phyloP scores from a whole-genome alignment of 2,888 invertebrate species.

The Netelia inedita region DNA sequence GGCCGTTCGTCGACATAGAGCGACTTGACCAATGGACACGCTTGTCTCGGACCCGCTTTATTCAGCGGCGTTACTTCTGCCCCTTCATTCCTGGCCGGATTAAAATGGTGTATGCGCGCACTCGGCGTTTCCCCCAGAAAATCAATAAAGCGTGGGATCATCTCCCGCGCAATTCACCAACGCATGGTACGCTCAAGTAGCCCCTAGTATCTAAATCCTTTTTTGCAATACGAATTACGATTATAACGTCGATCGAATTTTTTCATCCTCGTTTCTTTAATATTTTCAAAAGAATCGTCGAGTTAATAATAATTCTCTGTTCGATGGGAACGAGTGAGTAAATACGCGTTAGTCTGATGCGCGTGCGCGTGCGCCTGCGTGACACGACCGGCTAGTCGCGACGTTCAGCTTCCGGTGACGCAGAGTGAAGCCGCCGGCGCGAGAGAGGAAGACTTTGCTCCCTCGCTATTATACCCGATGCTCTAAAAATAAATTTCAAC shows the following conservation, averaged over 20 bases:
- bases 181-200: slow-evolving; percentile 34
- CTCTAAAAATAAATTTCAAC: slow-evolving; percentile 59
- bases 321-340: not conserved
- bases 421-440: slow-evolving; percentile 26
- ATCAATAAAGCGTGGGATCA: slow-evolving; percentile 76
- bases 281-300: not conserved
- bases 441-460: slow-evolving; percentile 50
- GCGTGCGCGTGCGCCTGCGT: slow-evolving; percentile 54
- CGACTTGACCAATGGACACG: slow-evolving; percentile 71
- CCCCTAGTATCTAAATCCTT: not conserved
- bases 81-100: slow-evolving; percentile 54
- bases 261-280: not conserved
- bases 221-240: not conserved
- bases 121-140: slow-evolving; percentile 63
- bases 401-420: slow-evolving; percentile 62
- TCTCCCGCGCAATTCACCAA: slow-evolving; percentile 72
- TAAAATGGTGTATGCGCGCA: slow-evolving; percentile 44
- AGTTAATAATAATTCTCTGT: slow-evolving; percentile 10
- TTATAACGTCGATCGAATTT: not conserved
- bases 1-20: slow-evolving; percentile 58
- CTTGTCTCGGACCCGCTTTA: slow-evolving; percentile 69
- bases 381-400: slow-evolving; percentile 20
- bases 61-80: slow-evolving; percentile 71
- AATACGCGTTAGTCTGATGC: slow-evolving; percentile 8
- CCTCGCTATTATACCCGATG: slow-evolving; percentile 28